phyloP scores from a whole-genome alignment of 2,113 vertebrate genomes.

The Prunella himalayana region DNA sequence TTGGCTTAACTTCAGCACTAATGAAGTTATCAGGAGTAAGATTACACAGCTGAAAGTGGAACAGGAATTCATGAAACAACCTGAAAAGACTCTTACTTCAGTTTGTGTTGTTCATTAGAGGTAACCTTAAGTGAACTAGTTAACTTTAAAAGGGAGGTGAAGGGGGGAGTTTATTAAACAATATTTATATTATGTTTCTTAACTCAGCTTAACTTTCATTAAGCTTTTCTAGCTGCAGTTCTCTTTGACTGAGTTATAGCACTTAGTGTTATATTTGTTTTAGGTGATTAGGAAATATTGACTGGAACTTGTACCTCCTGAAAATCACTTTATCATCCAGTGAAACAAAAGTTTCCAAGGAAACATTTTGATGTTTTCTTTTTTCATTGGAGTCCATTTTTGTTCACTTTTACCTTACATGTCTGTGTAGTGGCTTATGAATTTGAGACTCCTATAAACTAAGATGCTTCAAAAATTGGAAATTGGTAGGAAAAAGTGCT shows the following conservation, averaged over 20 bases:
- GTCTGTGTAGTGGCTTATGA: neutral
- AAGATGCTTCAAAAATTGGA: neutral
- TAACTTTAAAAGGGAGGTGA: neutral
- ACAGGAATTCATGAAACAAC: neutral
- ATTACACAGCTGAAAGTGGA: neutral
- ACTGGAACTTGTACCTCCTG: neutral
- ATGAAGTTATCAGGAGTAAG: neutral
- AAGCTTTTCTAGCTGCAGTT: neutral
- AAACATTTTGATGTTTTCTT: neutral
- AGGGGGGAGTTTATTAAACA: neutral
- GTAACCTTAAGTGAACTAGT: neutral
- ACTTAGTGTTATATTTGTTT: slow-evolving; percentile 9
- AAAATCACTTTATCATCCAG: neutral
- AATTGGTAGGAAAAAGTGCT: neutral
- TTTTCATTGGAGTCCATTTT: neutral
- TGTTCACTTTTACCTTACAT: neutral
- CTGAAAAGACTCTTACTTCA: neutral
- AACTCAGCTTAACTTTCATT: neutral
- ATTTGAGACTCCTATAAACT: neutral
- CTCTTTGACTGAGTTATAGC: neutral
- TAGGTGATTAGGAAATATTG: neutral
- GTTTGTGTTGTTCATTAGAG: neutral
- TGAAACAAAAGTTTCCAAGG: neutral
- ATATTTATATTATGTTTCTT: neutral
- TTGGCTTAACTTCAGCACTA: neutral